A percentile compares a stretch with the other conserved stretches of the same genome.
Conservation (phyloP, 1,140 invertebrate species). For the Drosophila trapezifrons region DNA sequence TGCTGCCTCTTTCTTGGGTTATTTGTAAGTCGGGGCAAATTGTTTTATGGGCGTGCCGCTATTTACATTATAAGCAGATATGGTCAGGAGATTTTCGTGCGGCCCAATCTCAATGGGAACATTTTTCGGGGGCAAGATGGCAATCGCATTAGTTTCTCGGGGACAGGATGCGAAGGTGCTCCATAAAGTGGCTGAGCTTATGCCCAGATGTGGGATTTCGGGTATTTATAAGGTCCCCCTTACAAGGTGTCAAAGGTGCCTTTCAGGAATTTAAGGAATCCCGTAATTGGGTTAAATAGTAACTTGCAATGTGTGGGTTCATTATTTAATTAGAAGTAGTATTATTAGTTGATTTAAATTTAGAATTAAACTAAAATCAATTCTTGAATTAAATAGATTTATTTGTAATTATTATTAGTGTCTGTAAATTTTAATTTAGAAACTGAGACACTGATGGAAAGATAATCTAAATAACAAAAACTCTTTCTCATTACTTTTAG, state of each 20-base stretch:
- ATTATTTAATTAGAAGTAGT: no score
- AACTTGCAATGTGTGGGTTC: no score
- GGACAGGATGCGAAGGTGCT: constrained; percentile 11
- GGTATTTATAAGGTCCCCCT: constrained; percentile 9
- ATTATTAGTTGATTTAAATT: no score
- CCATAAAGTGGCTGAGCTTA: constrained; percentile 41
- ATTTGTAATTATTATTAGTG: no score
- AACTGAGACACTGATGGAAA: no score
- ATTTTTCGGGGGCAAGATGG: constrained; percentile 35
- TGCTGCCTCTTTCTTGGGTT: constrained; percentile 59
- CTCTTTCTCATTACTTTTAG: neutral
- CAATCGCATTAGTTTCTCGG: constrained; percentile 29
- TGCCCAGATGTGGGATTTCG: constrained; percentile 12
- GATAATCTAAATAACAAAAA: no score
- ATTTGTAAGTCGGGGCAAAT: constrained; percentile 72
- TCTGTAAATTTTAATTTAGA: no score
- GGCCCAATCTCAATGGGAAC: constrained; percentile 32
- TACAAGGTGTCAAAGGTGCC: neutral
- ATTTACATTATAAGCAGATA: constrained; percentile 66
- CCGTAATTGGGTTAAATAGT: no score
- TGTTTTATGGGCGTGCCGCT: constrained; percentile 77
- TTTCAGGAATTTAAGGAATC: neutral
- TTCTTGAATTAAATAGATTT: no score
- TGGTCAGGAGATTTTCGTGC: constrained; percentile 29
- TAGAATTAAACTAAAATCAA: no score